Percentiles rank a stretch among this genome's conserved stretches.
Conservation (phyloP, 2,888 invertebrate genomes). For the Xestia sexstrigata region DNA sequence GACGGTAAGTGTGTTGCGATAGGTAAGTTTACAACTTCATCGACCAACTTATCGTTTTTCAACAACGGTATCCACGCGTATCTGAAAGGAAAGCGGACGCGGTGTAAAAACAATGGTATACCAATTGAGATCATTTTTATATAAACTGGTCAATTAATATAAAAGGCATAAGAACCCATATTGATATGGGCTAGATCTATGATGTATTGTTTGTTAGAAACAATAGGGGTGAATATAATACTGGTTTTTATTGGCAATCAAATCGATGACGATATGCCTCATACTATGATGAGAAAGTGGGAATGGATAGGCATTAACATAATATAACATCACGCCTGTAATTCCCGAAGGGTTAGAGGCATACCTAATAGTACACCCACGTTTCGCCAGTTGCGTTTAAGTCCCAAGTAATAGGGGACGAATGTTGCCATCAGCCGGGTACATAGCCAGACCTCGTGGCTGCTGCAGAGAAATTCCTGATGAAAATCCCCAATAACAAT, state of each 20-base stretch:
- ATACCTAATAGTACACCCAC: too few relatives aligned
- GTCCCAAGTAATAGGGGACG: too few relatives aligned
- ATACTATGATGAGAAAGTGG: not conserved
- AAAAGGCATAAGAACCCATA: not conserved
- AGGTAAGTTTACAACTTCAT: slow-evolving; percentile 95
- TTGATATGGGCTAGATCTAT: slow-evolving; percentile 8
- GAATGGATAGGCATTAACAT: not conserved
- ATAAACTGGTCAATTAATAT: slow-evolving; percentile 7
- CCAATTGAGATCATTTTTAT: not conserved
- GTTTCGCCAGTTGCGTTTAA: too few relatives aligned
- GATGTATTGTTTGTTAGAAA: slow-evolving; percentile 43
- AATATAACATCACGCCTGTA: not conserved
- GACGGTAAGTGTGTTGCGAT: slow-evolving; percentile 97
- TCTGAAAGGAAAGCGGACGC: slow-evolving; percentile 68
- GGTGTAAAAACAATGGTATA: not conserved
- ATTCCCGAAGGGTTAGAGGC: too few relatives aligned
- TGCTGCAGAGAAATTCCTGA: too few relatives aligned
- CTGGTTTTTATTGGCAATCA: not conserved
- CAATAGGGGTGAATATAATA: slow-evolving; percentile 45
- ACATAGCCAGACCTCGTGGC: too few relatives aligned
- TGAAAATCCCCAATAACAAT: too few relatives aligned
- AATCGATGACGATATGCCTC: not conserved
- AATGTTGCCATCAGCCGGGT: too few relatives aligned
- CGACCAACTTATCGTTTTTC: slow-evolving; percentile 95
- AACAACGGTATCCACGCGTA: slow-evolving; percentile 98